Evolutionary conservation across 2,888 invertebrate genomes (phyloP), one percentile per base, ranked within the genome.

Genomic region (Eulithis prunata): DNA sequence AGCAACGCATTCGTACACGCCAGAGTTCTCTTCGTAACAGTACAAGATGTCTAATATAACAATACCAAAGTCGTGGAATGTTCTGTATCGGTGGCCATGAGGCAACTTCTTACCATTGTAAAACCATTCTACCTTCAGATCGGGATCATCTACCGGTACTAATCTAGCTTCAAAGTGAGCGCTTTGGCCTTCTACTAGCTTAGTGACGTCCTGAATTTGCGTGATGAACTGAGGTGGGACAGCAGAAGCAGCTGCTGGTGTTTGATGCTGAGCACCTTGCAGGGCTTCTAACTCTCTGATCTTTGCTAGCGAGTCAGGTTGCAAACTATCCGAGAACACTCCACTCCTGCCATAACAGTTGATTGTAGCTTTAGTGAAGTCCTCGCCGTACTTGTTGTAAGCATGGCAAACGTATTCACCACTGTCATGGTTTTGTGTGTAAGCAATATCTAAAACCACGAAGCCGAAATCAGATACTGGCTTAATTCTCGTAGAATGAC

Each of bases 21-120:
- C 98, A 53, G 97, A 97, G 86, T 99, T 99, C 91, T 98, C 98
- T 89, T 98, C 99, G 84, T 99, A 99, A 81, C 98, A 98, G 83
- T 98, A 99, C 46, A 98, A 90, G 77, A 99, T 98, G 82, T 99
- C 99, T 81, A 99, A 94, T 77, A 98, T 98, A 57, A 99, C 99
- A 81, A 98, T 97, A 69, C 99, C 99, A 86, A 99, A 99, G 84
- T 99, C 99, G 83, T 99, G 98, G 96, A 99, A 98, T 62, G 99
- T 99, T 77, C 99, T 96, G 89, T 98, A 99, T 74, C 99, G 96
- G 88, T 99, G 99, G 58, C 99, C 99, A 90, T 97, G 97, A 1
- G 98, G 97, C 75, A 98, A 91, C 84, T 98, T 98, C 86, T 97
- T 96, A 68, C 97, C 98, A 83, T 98, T 98, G 85, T 97, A 98